phyloP scores from a whole-genome alignment of 2,888 invertebrate species.

The Lasius fuliginosus region DNA sequence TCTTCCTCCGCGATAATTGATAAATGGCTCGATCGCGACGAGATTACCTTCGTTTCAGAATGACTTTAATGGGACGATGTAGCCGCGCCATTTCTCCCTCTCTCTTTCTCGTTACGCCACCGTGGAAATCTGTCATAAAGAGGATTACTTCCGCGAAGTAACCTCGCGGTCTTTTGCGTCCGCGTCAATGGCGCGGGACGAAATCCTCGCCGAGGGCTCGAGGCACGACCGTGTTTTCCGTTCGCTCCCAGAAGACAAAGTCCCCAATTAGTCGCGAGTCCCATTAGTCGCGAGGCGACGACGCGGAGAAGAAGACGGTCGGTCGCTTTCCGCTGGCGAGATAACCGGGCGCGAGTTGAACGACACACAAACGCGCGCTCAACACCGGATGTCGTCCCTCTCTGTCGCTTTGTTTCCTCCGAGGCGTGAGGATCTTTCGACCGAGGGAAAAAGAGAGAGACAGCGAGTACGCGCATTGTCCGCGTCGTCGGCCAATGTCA shows the following conservation, averaged over 20 bases:
- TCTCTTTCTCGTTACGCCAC: conserved; percentile 9
- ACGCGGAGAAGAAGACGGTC: conserved; percentile 55
- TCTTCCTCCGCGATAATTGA: conserved; percentile 6
- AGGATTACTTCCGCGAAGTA: conserved; percentile 26
- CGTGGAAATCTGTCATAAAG: conserved; percentile 36
- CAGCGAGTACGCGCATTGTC: conserved; percentile 75
- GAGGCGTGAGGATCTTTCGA: conserved; percentile 58
- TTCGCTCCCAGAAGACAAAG: conserved; percentile 53
- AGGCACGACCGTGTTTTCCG: conserved; percentile 44
- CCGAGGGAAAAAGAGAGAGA: conserved; percentile 70
- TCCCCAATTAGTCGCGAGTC: conserved; percentile 56
- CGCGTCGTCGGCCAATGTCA: conserved; percentile 73
- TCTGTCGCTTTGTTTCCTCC: conserved; percentile 76
- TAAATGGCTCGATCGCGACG: conserved; percentile 24
- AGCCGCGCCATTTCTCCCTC: neutral
- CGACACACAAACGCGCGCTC: conserved; percentile 68
- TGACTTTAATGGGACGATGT: conserved; percentile 7
- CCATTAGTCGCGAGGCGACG: conserved; percentile 47
- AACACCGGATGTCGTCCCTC: conserved; percentile 80
- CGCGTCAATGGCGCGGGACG: conserved; percentile 46
- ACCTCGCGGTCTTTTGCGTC: neutral
- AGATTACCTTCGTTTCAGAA: conserved; percentile 8
- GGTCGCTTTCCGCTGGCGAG: conserved; percentile 69
- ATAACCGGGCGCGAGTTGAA: conserved; percentile 75
- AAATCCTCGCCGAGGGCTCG: conserved; percentile 29